Percentiles rank a stretch among this genome's conserved stretches.
These are phyloP conservation scores for Chrysolina oricalcia DNA, from an alignment of 2,888 invertebrate genomes.

Conservation along the genomic window DNA sequence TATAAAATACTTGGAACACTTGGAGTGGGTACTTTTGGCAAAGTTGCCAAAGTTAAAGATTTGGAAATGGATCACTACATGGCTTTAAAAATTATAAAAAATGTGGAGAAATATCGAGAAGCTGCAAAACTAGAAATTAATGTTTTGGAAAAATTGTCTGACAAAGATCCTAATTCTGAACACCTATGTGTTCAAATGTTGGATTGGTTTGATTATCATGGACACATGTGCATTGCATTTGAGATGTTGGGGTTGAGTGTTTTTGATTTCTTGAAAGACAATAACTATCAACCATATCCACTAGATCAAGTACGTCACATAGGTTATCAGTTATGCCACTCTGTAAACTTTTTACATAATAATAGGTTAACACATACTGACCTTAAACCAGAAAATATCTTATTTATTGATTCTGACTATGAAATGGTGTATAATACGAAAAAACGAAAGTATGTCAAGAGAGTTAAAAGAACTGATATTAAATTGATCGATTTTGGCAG, in stretches of 20 bases:
- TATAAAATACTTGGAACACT: conserved; percentile 99
- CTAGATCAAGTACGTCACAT: conserved; percentile 98
- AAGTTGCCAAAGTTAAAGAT: conserved; percentile 99
- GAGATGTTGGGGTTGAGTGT: conserved; percentile 98
- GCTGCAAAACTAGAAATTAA: conserved; percentile 99
- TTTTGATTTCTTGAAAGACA: conserved; percentile 98
- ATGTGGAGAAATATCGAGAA: conserved; percentile 99
- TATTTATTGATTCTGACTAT: conserved; percentile 96
- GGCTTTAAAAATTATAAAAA: conserved; percentile 99
- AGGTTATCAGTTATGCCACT: conserved; percentile 95
- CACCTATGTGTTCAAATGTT: conserved; percentile 97
- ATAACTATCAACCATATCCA: conserved; percentile 98
- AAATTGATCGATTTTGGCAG: conserved; percentile 99
- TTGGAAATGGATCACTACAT: conserved; percentile 93
- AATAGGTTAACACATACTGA: conserved; percentile 99
- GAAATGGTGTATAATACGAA: conserved; percentile 83
- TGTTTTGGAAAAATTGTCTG: conserved; percentile 96
- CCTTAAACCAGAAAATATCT: conserved; percentile 99
- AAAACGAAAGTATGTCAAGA: conserved; percentile 90
- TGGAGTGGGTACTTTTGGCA: conserved; percentile 99
- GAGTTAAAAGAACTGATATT: conserved; percentile 94
- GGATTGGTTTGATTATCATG: conserved; percentile 98
- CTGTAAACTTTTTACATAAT: conserved; percentile 98
- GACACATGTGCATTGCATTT: conserved; percentile 98
- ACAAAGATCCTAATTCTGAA: conserved; percentile 94